These are phyloP conservation scores for Mormyrus iriodes DNA, from an alignment of 2,113 vertebrate genomes.

Conservation along the genomic window DNA sequence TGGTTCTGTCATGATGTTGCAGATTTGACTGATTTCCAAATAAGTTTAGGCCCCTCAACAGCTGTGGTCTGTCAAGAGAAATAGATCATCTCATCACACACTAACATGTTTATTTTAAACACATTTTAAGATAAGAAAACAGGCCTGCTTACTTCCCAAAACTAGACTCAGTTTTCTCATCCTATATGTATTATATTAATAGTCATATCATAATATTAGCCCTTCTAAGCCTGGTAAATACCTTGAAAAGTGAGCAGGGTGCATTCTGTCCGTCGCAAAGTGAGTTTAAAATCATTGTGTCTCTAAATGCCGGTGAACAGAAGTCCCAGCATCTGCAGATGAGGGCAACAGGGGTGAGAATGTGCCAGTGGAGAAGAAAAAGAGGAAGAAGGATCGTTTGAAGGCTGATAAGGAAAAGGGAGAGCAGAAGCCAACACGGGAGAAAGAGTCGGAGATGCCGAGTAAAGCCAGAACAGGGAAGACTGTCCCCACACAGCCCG, in stretches of 20 bases:
- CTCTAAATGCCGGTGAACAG: constrained; percentile 25
- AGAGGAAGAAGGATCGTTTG: constrained; percentile 51
- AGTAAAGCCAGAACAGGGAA: constrained; percentile 41
- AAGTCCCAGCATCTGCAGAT: constrained; percentile 32
- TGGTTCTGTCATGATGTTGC: not conserved
- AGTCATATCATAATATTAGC: not conserved
- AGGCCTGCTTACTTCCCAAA: not conserved
- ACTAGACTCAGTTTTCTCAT: not conserved
- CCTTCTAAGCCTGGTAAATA: not conserved
- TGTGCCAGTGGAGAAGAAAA: constrained; percentile 47
- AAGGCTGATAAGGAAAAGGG: constrained; percentile 42
- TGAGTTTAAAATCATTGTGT: not conserved
- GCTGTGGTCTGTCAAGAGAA: not conserved
- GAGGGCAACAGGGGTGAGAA: constrained; percentile 38
- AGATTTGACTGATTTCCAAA: not conserved
- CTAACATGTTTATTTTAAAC: not conserved
- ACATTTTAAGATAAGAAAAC: not conserved
- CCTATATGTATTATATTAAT: not conserved
- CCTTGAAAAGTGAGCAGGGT: not conserved
- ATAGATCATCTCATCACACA: not conserved
- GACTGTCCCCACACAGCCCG: constrained; percentile 40
- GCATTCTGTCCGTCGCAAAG: not conserved
- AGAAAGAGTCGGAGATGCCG: constrained; percentile 35
- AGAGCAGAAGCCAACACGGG: constrained; percentile 42
- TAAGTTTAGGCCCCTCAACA: not conserved